These are phyloP conservation scores for Spialia ferax DNA, from an alignment of 2,888 invertebrate species.

Conservation along the genomic window DNA sequence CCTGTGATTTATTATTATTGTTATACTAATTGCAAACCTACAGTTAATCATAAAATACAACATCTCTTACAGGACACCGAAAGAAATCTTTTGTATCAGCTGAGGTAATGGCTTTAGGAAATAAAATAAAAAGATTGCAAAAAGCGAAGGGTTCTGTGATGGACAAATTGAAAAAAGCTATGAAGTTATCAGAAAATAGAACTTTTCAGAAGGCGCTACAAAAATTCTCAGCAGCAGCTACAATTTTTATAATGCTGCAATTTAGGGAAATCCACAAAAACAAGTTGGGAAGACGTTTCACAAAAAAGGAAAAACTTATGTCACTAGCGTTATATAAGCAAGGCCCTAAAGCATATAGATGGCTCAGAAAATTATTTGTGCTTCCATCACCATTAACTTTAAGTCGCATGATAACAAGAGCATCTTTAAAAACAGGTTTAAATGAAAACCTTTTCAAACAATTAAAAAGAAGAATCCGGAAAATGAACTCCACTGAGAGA, in stretches of 20 bases:
- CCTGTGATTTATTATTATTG: too few relatives aligned
- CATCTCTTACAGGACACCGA: background rate
- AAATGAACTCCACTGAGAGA: background rate
- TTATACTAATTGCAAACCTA: too few relatives aligned
- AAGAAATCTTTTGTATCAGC: background rate
- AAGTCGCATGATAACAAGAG: background rate
- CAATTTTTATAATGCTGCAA: background rate
- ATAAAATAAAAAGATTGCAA: background rate
- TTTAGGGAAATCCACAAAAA: background rate
- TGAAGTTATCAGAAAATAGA: slow-evolving; percentile 1
- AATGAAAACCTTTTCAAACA: slow-evolving; percentile 1
- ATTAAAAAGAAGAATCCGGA: background rate
- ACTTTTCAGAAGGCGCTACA: background rate
- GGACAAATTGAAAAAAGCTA: slow-evolving; percentile 1
- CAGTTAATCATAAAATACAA: background rate
- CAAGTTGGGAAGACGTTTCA: background rate
- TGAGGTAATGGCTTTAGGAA: background rate
- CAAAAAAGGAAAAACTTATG: background rate
- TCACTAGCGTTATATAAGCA: background rate
- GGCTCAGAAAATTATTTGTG: background rate
- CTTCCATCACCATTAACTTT: background rate
- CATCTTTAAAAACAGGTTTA: background rate
- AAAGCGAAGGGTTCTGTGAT: background rate
- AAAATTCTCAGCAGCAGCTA: background rate
- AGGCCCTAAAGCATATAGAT: background rate